A percentile compares a stretch with the other conserved stretches of the same genome.
Evolutionary conservation across 1,140 invertebrate species (phyloP).

Genomic region (Spodoptera frugiperda): DNA sequence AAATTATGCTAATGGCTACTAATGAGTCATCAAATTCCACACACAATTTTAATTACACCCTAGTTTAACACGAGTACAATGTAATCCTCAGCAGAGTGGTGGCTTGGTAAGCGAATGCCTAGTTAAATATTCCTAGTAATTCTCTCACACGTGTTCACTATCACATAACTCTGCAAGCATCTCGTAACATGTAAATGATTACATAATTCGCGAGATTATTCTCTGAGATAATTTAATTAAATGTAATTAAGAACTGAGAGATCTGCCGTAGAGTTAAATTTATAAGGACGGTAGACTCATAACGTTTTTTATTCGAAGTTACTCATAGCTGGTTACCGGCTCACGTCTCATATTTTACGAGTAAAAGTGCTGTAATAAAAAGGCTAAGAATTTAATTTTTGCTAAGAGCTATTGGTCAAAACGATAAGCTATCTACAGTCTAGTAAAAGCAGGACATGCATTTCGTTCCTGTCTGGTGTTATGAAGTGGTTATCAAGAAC

Average conservation of each 20-base stretch:
- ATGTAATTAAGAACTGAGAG: background rate
- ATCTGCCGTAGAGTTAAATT: background rate
- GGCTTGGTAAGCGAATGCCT: background rate
- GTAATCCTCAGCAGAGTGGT: background rate
- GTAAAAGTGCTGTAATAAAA: too few species aligned
- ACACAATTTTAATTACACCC: background rate
- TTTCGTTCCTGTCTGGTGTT: constrained; percentile 8
- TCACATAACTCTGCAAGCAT: background rate
- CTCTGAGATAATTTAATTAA: constrained; percentile 16
- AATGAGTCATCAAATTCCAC: background rate
- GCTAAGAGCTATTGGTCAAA: constrained; percentile 1
- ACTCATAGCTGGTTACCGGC: too few species aligned
- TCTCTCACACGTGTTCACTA: constrained; percentile 1
- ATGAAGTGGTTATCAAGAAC: constrained; percentile 20
- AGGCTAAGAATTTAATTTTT: too few species aligned
- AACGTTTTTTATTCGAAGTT: too few species aligned
- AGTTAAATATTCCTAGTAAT: constrained; percentile 12
- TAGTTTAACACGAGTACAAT: background rate
- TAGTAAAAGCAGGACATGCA: background rate
- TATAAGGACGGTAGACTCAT: background rate
- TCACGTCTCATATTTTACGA: too few species aligned
- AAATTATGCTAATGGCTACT: background rate
- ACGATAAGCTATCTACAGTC: constrained; percentile 17
- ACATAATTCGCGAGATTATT: constrained; percentile 27
- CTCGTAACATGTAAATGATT: constrained; percentile 11